Evolutionary conservation across 2,888 invertebrate genomes (phyloP).

Genomic region (Zonitis immaculata): DNA sequence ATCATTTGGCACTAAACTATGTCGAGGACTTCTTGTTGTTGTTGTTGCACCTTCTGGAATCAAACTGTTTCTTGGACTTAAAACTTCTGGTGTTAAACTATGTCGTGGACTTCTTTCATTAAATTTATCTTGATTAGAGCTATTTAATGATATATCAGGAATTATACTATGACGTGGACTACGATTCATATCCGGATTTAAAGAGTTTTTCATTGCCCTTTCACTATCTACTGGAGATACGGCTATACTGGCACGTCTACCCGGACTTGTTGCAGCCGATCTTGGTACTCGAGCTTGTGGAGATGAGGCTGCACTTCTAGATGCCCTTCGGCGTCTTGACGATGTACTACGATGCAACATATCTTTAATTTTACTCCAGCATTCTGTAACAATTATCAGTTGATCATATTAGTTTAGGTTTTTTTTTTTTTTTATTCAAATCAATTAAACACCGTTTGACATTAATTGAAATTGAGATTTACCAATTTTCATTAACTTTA

Average conservation of each 20-base stretch:
- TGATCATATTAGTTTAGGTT: no score
- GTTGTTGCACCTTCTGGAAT: constrained; percentile 55
- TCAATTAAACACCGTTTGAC: no score
- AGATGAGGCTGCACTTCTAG: constrained; percentile 62
- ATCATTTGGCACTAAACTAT: constrained; percentile 59
- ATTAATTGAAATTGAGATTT: no score
- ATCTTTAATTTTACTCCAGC: not conserved
- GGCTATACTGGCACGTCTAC: constrained; percentile 45
- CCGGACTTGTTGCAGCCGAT: constrained; percentile 46
- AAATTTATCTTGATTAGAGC: constrained; percentile 51
- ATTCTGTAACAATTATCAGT: constrained; percentile 4
- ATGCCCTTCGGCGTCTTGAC: constrained; percentile 62
- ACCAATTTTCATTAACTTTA: no score
- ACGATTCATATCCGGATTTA: constrained; percentile 46
- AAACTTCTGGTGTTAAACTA: constrained; percentile 55
- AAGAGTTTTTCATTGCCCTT: constrained; percentile 31
- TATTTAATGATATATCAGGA: constrained; percentile 47
- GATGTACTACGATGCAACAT: constrained; percentile 64
- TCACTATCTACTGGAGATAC: constrained; percentile 45
- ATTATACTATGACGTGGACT: constrained; percentile 49
- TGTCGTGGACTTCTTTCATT: constrained; percentile 58
- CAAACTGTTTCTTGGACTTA: constrained; percentile 58
- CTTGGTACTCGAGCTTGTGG: constrained; percentile 58
- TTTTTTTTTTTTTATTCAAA: no score
- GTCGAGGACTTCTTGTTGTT: constrained; percentile 50